These are phyloP conservation scores for Oncorhynchus mykiss DNA, from an alignment of 2,113 vertebrate genomes.

Conservation along the genomic window DNA sequence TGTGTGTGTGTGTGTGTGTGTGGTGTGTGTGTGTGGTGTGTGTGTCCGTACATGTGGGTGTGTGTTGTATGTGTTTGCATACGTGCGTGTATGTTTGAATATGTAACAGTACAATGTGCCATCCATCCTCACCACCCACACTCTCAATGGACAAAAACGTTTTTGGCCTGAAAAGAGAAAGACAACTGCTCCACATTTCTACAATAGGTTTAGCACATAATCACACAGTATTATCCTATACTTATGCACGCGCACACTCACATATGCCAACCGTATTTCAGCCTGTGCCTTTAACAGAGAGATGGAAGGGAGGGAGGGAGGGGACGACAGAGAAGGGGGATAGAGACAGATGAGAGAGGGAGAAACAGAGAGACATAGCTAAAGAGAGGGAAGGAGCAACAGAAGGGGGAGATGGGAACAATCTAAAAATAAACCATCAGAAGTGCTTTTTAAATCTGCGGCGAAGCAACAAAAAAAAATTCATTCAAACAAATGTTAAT, in stretches of 20 bases:
- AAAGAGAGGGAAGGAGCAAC: slow-evolving; percentile 52
- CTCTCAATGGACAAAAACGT: slow-evolving; percentile 52
- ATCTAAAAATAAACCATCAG: slow-evolving; percentile 75
- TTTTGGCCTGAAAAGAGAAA: slow-evolving; percentile 51
- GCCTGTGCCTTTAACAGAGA: slow-evolving; percentile 64
- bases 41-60: slow-evolving; percentile 16
- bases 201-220: slow-evolving; percentile 58
- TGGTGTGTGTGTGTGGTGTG: slow-evolving; percentile 19
- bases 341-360: slow-evolving; percentile 56
- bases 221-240: slow-evolving; percentile 53
- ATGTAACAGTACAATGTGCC: slow-evolving; percentile 60
- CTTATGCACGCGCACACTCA: slow-evolving; percentile 47
- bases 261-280: slow-evolving; percentile 55
- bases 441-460: slow-evolving; percentile 71
- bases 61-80: slow-evolving; percentile 29
- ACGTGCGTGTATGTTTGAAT: slow-evolving; percentile 15
- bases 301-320: not conserved
- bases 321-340: slow-evolving; percentile 34
- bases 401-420: slow-evolving; percentile 57
- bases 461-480: slow-evolving; percentile 65
- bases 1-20: slow-evolving; percentile 12
- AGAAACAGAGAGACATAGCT: slow-evolving; percentile 27
- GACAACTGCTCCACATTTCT: slow-evolving; percentile 43
- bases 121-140: slow-evolving; percentile 57
- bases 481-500: slow-evolving; percentile 59